Base-by-base conservation (phyloP, 1,140 invertebrate species). In the Neoseiulus cucumeris region DNA sequence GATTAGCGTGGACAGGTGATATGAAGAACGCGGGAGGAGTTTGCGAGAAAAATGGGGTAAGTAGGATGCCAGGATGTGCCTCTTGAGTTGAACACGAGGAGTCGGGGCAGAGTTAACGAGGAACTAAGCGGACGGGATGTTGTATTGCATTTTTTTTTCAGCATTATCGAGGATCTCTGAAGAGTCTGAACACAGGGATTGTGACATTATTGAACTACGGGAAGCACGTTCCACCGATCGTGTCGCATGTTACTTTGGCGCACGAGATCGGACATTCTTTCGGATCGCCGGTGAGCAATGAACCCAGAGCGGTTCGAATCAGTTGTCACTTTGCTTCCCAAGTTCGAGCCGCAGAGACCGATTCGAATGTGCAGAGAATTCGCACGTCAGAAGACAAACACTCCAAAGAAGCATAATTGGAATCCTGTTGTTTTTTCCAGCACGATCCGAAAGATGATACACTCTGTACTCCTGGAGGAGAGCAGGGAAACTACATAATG, bases 221-320 rank as follows among this genome's bases (percentile, higher is more conserved):
- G 39, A 96, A 97, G 78, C 87, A 94, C 76, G 94, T 98, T n/a
- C 91, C 87, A 69, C 91, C 87, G 20, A 89, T 90, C 29, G 94
- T 98, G n/a, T 95, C 91, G 9, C 92, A 97, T 76, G 89, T 98
- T 55, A 98, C 95, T 9, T 81, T 99, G 67, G 95, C 95, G 18
- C 95, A 98, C 76, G 95, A 99, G 81, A 95, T 98, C 72, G 94
- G 95, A 42, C 95, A 99, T 76, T 98, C 98, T 78, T 98, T 99
- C 75, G 95, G 95, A 66, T 96, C 93, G 22, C 90, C 91, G 71
- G 89, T 91, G 79, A 82, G 80, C 78, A 22, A 28, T 14, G 1
- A 28, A 1, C n/a, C n/a, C n/a, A n/a, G n/a, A n/a, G n/a, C n/a
- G n/a, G n/a, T n/a, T n/a, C n/a, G n/a, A n/a, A n/a, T n/a, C n/a